Conservation (phyloP, 1,140 invertebrate species). For the Ylistrum balloti region DNA sequence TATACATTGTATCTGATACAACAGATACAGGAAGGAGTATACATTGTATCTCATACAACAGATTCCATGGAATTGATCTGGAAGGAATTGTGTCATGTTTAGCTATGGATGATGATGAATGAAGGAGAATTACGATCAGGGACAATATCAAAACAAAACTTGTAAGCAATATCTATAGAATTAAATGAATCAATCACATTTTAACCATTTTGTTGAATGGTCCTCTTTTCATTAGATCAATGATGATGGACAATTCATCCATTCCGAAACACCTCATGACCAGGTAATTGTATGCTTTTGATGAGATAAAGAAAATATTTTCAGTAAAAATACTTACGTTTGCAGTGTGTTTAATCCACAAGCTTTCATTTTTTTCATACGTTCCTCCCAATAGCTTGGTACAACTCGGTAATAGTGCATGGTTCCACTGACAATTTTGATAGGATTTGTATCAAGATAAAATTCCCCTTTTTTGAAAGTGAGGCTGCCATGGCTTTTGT, state of each 20-base stretch:
- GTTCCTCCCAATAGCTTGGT: conserved; percentile 83
- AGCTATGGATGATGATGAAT: too few relatives aligned
- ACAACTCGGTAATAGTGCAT: conserved; percentile 85
- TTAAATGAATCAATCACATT: too few relatives aligned
- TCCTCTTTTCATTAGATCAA: too few relatives aligned
- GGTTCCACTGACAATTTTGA: conserved; percentile 81
- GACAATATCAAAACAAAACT: too few relatives aligned
- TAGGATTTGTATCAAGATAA: conserved; percentile 68
- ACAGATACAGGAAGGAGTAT: too few relatives aligned
- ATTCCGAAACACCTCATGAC: too few relatives aligned
- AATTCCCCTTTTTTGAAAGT: conserved; percentile 71
- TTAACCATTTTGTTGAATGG: too few relatives aligned
- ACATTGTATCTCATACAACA: conserved; percentile 83
- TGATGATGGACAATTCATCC: too few relatives aligned
- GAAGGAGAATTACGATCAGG: too few relatives aligned
- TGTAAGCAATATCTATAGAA: too few relatives aligned
- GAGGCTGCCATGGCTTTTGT: conserved; percentile 60
- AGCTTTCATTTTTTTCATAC: conserved; percentile 83
- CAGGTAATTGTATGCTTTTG: too few relatives aligned
- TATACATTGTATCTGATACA: background rate
- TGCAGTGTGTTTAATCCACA: conserved; percentile 84
- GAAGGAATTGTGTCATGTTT: conserved; percentile 47
- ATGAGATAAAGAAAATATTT: too few relatives aligned
- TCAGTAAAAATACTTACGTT: conserved; percentile 83
- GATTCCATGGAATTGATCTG: conserved; percentile 84